phyloP scores from a whole-genome alignment of 2,888 invertebrate species.

The Erannis defoliaria region DNA sequence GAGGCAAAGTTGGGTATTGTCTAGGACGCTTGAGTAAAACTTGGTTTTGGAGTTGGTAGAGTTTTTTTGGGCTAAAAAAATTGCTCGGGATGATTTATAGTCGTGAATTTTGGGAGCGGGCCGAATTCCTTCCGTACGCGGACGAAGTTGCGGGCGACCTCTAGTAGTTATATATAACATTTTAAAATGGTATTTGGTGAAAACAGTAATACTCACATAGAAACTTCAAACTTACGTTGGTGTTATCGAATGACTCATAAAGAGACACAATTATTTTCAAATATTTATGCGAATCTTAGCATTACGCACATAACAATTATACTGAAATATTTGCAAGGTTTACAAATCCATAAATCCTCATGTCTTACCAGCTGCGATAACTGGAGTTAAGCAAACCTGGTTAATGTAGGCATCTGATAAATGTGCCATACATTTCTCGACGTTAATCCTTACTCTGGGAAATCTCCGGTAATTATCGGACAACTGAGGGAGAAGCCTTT shows the following conservation, averaged over 20 bases:
- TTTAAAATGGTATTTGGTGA: no score
- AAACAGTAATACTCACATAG: no score
- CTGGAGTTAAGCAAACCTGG: constrained; percentile 5
- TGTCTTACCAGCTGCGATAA: constrained; percentile 5
- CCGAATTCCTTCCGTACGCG: no score
- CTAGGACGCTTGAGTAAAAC: constrained; percentile 17
- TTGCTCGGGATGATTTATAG: no score
- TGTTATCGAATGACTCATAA: no score
- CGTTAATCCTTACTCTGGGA: constrained; percentile 26
- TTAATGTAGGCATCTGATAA: constrained; percentile 17
- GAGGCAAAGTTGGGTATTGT: constrained; percentile 20
- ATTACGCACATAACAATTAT: background rate
- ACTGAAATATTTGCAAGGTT: background rate
- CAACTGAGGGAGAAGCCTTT: constrained; percentile 15
- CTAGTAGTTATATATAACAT: no score
- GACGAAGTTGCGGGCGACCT: no score
- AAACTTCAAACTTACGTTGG: no score
- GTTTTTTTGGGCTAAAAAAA: no score
- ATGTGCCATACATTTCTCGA: constrained; percentile 22
- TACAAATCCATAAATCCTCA: constrained; percentile 7
- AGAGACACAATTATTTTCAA: no score
- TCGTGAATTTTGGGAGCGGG: no score
- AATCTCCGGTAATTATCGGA: constrained; percentile 30
- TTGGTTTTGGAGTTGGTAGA: no score
- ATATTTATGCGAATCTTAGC: background rate